Conservation (phyloP, 2,888 invertebrate species). For the Sinohyriopsis cumingii region DNA sequence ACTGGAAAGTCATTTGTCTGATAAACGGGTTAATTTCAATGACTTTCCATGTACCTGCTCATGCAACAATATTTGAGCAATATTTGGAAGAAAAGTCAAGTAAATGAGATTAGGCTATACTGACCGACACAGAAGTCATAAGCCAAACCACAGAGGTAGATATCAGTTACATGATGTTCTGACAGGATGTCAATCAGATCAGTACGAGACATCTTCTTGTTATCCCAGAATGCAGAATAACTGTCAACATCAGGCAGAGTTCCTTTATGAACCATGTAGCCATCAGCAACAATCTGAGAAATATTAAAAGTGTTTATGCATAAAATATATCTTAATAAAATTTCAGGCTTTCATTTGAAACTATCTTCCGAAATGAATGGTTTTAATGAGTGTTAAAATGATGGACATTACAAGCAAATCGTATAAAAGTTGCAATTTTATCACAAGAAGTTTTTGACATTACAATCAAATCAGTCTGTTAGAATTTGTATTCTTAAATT, state of each 20-base stretch:
- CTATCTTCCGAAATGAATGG: too few relatives aligned
- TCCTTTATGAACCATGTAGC: constrained; percentile 76
- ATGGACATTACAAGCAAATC: too few relatives aligned
- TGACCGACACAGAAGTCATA: constrained; percentile 91
- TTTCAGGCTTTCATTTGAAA: too few relatives aligned
- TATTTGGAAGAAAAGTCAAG: too few relatives aligned
- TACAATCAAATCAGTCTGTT: too few relatives aligned
- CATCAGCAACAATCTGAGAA: constrained; percentile 55
- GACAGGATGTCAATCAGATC: constrained; percentile 86
- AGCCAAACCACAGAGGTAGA: constrained; percentile 94
- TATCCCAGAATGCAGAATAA: constrained; percentile 99
- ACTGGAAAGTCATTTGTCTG: not conserved
- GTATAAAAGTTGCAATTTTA: too few relatives aligned
- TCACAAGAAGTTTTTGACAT: too few relatives aligned
- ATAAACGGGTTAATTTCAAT: not conserved
- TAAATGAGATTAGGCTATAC: constrained; percentile 19
- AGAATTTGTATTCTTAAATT: too few relatives aligned
- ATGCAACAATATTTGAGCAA: too few relatives aligned
- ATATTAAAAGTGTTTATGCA: not conserved
- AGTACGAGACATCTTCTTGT: constrained; percentile 91
- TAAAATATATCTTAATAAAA: not conserved
- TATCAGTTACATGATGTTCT: constrained; percentile 87
- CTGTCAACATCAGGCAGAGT: constrained; percentile 96
- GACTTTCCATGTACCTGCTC: not conserved
- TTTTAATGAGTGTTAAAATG: too few relatives aligned